A percentile compares a stretch with the other conserved stretches of the same genome.
phyloP scores from a whole-genome alignment of 2,888 invertebrate genomes.

The Rotaria macrura region DNA sequence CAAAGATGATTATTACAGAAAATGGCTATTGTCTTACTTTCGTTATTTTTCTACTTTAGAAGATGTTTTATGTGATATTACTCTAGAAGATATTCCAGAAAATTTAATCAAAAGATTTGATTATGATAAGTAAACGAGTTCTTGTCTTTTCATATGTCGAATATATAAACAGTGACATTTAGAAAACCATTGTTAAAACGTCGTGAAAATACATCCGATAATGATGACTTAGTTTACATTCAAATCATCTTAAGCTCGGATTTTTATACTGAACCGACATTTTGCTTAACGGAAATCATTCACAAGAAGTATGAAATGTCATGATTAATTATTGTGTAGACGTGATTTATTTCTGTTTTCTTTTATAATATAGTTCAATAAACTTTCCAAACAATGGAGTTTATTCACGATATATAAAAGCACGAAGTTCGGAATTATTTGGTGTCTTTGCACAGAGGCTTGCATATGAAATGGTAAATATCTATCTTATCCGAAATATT shows the following conservation, averaged over 20 bases:
- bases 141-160: not conserved
- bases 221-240: not conserved
- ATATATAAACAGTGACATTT: not conserved
- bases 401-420: not conserved
- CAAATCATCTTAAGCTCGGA: not conserved
- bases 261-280: not conserved
- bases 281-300: not conserved
- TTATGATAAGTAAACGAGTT: not conserved
- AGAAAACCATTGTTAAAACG: not conserved
- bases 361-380: not conserved
- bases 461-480: not conserved
- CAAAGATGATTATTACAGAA: not conserved
- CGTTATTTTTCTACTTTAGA: not conserved
- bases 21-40: not conserved
- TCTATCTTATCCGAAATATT: no score
- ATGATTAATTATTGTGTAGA: not conserved
- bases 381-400: not conserved
- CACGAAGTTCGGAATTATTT: not conserved
- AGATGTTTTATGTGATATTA: slow-evolving; percentile 22
- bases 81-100: slow-evolving; percentile 27
- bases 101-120: not conserved
- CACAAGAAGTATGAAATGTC: not conserved
- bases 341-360: not conserved
- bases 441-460: not conserved
- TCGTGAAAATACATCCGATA: not conserved